phyloP scores from a whole-genome alignment of 2,888 invertebrate species.

The Cephus spinipes region DNA sequence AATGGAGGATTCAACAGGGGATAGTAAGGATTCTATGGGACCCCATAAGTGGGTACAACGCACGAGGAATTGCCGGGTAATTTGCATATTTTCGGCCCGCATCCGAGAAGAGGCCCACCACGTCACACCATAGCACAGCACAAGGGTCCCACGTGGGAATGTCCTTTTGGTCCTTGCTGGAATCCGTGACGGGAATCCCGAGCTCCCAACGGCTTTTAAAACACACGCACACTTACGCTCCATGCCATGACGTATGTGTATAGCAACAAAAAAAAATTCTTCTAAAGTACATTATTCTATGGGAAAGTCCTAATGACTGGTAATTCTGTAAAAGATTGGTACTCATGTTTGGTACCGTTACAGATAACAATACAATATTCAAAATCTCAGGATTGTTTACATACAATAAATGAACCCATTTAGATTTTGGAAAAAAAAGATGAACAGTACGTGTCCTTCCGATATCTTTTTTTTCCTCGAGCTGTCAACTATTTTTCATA shows the following conservation, averaged over 20 bases:
- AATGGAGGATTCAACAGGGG: constrained; percentile 41
- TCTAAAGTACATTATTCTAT: background rate
- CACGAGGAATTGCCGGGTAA: constrained; percentile 46
- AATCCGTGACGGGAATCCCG: constrained; percentile 2
- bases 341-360: too few relatives aligned
- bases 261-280: background rate
- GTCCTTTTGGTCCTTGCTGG: background rate
- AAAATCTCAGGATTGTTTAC: background rate
- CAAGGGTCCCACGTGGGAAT: constrained; percentile 54
- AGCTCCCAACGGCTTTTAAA: background rate
- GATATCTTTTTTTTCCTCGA: background rate
- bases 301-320: background rate
- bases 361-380: too few relatives aligned
- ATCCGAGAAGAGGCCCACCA: constrained; percentile 33
- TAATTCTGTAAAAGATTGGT: too few relatives aligned
- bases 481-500: background rate
- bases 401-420: background rate
- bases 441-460: background rate
- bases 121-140: constrained; percentile 9
- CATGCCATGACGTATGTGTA: background rate
- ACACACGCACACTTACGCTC: background rate
- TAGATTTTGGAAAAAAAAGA: background rate
- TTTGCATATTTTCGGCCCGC: constrained; percentile 65
- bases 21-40: constrained; percentile 15
- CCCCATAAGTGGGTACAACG: constrained; percentile 40